Base-by-base conservation (phyloP, 2,797 vertebrate genomes). In the Malurus splendens region DNA sequence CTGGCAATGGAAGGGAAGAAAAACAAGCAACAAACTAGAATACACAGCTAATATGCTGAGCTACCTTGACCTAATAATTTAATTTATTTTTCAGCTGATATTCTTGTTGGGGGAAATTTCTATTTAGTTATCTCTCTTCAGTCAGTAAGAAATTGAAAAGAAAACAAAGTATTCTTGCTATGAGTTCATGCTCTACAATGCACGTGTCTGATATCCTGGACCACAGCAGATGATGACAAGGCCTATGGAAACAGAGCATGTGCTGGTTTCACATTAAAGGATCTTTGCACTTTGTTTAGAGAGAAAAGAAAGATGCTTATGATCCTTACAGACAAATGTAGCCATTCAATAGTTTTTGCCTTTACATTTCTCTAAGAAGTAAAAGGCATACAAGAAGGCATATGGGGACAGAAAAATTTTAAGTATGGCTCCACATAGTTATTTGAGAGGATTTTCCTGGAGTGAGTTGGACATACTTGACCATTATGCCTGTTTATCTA, bases 161-260 rank as follows among this genome's bases (percentile, higher is more conserved):
- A 45, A 88, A 61, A 7, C 2, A 24, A 68, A 66, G 4, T 64
- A 9, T 50, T 90, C 18, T 45, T 75, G 17, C 14, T 27, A 5
- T 28, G 47, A 42, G 10, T 38, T 67, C 5, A 44, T 68, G 32
- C 18, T 54, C 22, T 83, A 55, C 27, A 28, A 3, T 74, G 16
- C 32, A 8, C 36, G 12, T 82, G 18, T 45, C 61, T 75, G 13
- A 30, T 64, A 19, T 64, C 36, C 38, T 77, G 45, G 30, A 41
- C 30, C 6, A 22, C 39, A 68, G 10, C 1, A 67, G 39, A 64
- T 60, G 36, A 42, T 39, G 15, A 33, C 14, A 56, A 55, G 12
- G 25, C 10, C 8, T 32, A 4, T 38, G 66, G n/a, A 71, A 90
- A 55, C 3, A 71, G 28, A 48, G 0, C 0, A 0, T 4, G 5